phyloP scores from a whole-genome alignment of 2,888 invertebrate species.

The Lochmaea capreae region DNA sequence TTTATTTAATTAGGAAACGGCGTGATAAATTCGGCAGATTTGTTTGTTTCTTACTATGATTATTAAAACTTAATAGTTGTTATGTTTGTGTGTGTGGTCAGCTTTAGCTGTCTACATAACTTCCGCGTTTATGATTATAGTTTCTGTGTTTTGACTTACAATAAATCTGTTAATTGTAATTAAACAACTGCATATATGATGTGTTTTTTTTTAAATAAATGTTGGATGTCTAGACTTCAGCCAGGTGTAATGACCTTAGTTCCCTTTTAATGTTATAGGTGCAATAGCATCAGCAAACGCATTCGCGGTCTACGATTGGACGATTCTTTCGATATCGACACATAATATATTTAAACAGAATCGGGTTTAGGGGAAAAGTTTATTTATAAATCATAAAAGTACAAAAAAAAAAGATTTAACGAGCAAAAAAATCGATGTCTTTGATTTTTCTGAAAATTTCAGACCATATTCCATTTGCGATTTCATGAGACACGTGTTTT shows the following conservation, averaged over 20 bases:
- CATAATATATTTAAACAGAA: slow-evolving; percentile 18
- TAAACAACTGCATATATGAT: slow-evolving; percentile 52
- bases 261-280: slow-evolving; percentile 38
- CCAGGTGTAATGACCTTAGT: slow-evolving; percentile 54
- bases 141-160: slow-evolving; percentile 45
- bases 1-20: no score
- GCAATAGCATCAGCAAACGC: slow-evolving; percentile 18
- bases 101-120: slow-evolving; percentile 34
- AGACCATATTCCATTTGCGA: no score
- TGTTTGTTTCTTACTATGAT: no score
- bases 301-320: neutral
- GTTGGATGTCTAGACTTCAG: slow-evolving; percentile 51
- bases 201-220: slow-evolving; percentile 50
- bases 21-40: no score
- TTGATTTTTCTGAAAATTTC: no score
- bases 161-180: slow-evolving; percentile 52
- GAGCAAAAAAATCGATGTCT: no score
- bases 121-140: slow-evolving; percentile 48
- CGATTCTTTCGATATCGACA: neutral
- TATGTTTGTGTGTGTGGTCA: slow-evolving; percentile 35
- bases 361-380: neutral
- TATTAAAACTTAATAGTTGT: neutral
- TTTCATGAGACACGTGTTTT: no score
- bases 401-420: neutral
- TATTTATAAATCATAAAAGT: neutral